These are phyloP conservation scores for Coecobrya sp. DNA, from an alignment of 2,888 invertebrate genomes.

Conservation along the genomic window DNA sequence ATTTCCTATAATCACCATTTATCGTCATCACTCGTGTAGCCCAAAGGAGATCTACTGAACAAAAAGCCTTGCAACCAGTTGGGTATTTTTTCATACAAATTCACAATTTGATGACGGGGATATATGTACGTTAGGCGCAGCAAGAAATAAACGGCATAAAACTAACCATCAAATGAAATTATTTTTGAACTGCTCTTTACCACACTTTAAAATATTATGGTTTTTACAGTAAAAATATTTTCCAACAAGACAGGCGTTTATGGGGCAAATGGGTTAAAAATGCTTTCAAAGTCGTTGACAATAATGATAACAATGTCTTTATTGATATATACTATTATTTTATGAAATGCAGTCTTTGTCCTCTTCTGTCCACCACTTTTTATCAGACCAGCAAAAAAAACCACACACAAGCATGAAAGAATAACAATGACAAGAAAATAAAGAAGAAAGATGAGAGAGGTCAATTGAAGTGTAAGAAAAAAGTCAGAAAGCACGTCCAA, in stretches of 20 bases:
- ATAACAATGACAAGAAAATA: slow-evolving; percentile 35
- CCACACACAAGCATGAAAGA: not conserved
- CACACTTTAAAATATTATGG: no score
- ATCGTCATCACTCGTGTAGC: not conserved
- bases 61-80: no score
- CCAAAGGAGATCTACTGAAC: not conserved
- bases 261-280: not conserved
- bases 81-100: no score
- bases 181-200: no score
- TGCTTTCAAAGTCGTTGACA: not conserved
- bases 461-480: slow-evolving; percentile 2
- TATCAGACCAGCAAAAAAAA: not conserved
- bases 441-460: not conserved
- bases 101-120: no score
- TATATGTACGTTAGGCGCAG: no score
- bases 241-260: no score
- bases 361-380: not conserved
- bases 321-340: slow-evolving; percentile 9
- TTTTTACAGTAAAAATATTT: no score
- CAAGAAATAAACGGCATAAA: no score
- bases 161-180: no score
- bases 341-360: not conserved
- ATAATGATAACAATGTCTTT: no score
- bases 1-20: slow-evolving; percentile 9
- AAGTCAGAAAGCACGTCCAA: not conserved